Evolutionary conservation across 2,888 invertebrate species (phyloP).

Genomic region (Leptarthrus brevirostris): DNA sequence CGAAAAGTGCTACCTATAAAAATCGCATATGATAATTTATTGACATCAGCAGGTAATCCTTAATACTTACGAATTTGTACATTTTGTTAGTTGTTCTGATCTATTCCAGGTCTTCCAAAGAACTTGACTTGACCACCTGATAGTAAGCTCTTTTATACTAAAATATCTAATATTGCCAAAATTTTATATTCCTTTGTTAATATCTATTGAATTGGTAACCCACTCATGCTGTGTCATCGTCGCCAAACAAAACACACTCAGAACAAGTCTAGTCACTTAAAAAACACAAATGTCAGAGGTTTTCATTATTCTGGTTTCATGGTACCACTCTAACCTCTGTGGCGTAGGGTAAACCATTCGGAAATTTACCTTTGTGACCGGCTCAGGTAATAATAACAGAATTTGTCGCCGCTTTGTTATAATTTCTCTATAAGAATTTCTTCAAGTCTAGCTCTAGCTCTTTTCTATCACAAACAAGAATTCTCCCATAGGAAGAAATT

Average conservation of each 20-base stretch:
- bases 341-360: neutral
- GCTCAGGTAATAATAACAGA: neutral
- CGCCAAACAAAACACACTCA: constrained; percentile 9
- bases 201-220: neutral
- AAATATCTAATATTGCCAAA: constrained; percentile 9
- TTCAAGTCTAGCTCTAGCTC: too few species aligned
- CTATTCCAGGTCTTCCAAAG: constrained; percentile 8
- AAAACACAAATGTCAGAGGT: constrained; percentile 53
- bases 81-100: constrained; percentile 24
- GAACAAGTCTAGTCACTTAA: constrained; percentile 34
- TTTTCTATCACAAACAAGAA: neutral
- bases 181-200: constrained; percentile 21
- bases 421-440: neutral
- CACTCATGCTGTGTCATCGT: neutral
- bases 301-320: constrained; percentile 49
- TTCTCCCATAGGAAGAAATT: constrained; percentile 2
- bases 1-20: constrained; percentile 24
- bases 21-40: neutral
- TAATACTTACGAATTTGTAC: constrained; percentile 39
- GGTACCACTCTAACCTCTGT: neutral
- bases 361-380: neutral
- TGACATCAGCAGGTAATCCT: neutral
- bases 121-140: constrained; percentile 2
- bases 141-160: constrained; percentile 21
- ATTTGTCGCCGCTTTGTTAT: neutral